phyloP scores from a whole-genome alignment of 1,140 invertebrate genomes.

The Dendroctonus ponderosae region DNA sequence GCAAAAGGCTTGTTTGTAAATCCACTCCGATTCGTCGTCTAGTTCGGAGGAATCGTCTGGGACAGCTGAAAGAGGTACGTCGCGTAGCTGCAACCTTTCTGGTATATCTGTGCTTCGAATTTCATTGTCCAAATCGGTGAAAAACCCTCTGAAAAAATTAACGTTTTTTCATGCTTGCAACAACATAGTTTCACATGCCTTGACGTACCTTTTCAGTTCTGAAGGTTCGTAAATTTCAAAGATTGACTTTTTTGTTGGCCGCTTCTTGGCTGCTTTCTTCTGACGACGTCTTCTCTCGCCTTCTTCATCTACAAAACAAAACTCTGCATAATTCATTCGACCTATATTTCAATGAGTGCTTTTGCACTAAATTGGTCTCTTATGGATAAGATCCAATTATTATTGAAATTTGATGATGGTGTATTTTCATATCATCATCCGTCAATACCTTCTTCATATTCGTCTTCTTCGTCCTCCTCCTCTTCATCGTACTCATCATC shows the following conservation, averaged over 20 bases:
- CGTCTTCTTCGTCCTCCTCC: slow-evolving; percentile 67
- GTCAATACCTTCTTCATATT: slow-evolving; percentile 44
- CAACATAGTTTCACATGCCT: not conserved
- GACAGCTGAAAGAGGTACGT: slow-evolving; percentile 80
- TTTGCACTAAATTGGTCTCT: not conserved
- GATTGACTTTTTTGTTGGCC: slow-evolving; percentile 84
- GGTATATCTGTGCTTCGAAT: slow-evolving; percentile 87
- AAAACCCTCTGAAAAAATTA: slow-evolving; percentile 69
- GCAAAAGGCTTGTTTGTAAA: slow-evolving; percentile 90
- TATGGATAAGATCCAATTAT: not conserved
- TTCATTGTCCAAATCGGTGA: slow-evolving; percentile 93
- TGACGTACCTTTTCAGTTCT: slow-evolving; percentile 73
- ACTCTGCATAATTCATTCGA: too few relatives aligned
- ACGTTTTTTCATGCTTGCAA: not conserved
- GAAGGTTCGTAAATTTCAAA: slow-evolving; percentile 96
- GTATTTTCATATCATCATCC: not conserved
- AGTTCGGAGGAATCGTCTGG: slow-evolving; percentile 83
- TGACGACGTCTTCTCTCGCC: slow-evolving; percentile 52
- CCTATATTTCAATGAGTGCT: not conserved
- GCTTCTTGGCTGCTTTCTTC: slow-evolving; percentile 75
- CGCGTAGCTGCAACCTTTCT: slow-evolving; percentile 88
- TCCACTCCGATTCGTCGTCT: slow-evolving; percentile 96
- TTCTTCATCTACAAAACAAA: slow-evolving; percentile 29
- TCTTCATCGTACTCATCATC: slow-evolving; percentile 85
- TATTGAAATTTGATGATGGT: not conserved